Evolutionary conservation across 2,888 invertebrate species (phyloP).

Genomic region (Megastigmus dorsalis): DNA sequence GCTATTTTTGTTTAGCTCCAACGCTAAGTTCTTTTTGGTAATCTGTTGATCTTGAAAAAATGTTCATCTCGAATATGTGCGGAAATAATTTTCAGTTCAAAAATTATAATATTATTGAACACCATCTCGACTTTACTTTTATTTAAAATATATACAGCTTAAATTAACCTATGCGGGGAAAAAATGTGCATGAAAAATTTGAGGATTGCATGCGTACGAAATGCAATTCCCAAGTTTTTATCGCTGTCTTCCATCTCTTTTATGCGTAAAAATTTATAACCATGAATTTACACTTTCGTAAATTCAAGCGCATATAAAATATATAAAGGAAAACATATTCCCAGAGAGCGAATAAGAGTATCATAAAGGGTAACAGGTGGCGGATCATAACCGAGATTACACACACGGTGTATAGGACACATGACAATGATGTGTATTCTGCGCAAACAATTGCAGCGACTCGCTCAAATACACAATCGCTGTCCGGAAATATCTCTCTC

Average conservation of each 20-base stretch:
- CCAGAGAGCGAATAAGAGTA: conserved; percentile 30
- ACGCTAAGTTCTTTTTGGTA: too few species aligned
- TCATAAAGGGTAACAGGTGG: conserved; percentile 66
- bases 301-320: conserved; percentile 20
- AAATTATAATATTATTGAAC: too few species aligned
- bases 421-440: conserved; percentile 50
- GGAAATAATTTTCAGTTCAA: too few species aligned
- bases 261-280: not conserved
- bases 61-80: too few species aligned
- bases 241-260: not conserved
- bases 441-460: conserved; percentile 47
- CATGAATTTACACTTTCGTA: conserved; percentile 2
- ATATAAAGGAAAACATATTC: conserved; percentile 30
- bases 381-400: conserved; percentile 53
- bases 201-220: too few species aligned
- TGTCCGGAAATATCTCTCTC: conserved; percentile 20
- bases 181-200: too few species aligned
- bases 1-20: too few species aligned
- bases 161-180: too few species aligned
- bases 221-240: not conserved
- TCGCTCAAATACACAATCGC: conserved; percentile 46
- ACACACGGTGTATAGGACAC: conserved; percentile 27
- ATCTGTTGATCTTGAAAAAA: too few species aligned
- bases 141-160: too few species aligned
- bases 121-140: too few species aligned